Evolutionary conservation across 2,113 vertebrate species (phyloP).

Genomic region (Baryphthengus martii): DNA sequence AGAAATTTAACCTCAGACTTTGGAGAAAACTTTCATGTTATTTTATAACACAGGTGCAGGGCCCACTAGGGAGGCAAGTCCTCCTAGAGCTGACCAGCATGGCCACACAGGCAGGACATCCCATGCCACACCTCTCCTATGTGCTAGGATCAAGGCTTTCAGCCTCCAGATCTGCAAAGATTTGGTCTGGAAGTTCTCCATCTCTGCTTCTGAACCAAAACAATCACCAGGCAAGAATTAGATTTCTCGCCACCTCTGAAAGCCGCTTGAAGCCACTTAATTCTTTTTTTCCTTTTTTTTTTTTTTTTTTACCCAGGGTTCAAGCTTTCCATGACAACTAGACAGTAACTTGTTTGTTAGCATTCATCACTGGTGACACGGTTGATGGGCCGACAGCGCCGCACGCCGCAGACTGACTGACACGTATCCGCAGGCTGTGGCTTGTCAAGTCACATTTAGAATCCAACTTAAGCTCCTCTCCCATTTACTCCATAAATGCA

Average conservation of each 20-base stretch:
- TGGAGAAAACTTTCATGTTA: not conserved
- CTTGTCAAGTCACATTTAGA: not conserved
- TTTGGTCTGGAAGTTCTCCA: not conserved
- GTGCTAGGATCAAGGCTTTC: accelerated
- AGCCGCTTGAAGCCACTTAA: not conserved
- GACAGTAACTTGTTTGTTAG: not conserved
- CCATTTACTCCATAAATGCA: not conserved
- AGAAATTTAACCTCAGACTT: not conserved
- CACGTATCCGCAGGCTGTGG: not conserved
- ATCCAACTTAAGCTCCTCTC: not conserved
- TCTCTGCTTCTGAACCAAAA: not conserved
- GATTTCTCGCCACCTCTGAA: not conserved
- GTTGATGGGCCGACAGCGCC: not conserved
- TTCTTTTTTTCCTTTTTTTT: not conserved
- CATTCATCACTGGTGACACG: not conserved
- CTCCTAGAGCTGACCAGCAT: not conserved
- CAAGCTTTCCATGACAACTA: not conserved
- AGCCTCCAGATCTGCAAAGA: not conserved
- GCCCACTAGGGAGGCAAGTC: not conserved
- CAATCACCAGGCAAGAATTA: not conserved
- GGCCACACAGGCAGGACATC: not conserved
- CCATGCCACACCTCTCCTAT: accelerated
- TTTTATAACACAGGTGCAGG: not conserved
- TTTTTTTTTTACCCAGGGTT: not conserved
- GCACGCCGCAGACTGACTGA: not conserved